A percentile compares a stretch with the other conserved stretches of the same genome.
These are phyloP conservation scores for Cirrhinus molitorella DNA, from an alignment of 2,797 vertebrate genomes.

Conservation along the genomic window DNA sequence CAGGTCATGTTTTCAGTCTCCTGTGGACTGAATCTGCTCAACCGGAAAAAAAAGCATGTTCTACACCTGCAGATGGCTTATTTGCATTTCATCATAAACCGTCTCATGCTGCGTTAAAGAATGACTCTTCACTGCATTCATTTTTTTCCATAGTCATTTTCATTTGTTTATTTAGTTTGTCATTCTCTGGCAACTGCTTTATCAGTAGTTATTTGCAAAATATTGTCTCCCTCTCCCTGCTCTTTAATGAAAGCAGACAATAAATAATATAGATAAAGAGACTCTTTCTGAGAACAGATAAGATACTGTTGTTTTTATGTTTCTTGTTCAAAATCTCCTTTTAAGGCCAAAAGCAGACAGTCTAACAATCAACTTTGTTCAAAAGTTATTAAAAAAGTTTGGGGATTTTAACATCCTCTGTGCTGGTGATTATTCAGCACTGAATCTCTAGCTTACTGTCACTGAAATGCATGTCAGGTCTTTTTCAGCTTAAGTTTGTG, in stretches of 20 bases:
- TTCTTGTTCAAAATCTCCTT: not conserved
- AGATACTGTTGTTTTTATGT: slow-evolving; percentile 7
- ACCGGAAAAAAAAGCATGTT: not conserved
- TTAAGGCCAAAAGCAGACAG: not conserved
- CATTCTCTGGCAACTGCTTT: not conserved
- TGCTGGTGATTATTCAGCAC: not conserved
- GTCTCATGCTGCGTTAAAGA: slow-evolving; percentile 27
- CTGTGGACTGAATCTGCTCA: slow-evolving; percentile 21
- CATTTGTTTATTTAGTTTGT: slow-evolving; percentile 53
- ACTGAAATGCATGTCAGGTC: not conserved
- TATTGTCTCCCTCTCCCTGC: not conserved
- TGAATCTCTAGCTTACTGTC: not conserved
- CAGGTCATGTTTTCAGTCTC: slow-evolving; percentile 1
- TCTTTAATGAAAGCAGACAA: not conserved
- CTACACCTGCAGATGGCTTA: slow-evolving; percentile 51
- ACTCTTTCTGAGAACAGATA: not conserved
- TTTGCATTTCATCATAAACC: slow-evolving; percentile 50
- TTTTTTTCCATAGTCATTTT: slow-evolving; percentile 29
- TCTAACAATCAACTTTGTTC: not conserved
- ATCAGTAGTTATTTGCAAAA: not conserved
- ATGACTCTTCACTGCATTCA: slow-evolving; percentile 24
- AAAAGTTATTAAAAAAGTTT: not conserved
- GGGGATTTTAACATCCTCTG: not conserved
- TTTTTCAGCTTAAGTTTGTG: slow-evolving; percentile 4
- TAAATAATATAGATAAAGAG: slow-evolving; percentile 11